A percentile compares a stretch with the other conserved stretches of the same genome.
phyloP scores from a whole-genome alignment of 1,140 invertebrate species.

The Phymorhynchus buccinoides region DNA sequence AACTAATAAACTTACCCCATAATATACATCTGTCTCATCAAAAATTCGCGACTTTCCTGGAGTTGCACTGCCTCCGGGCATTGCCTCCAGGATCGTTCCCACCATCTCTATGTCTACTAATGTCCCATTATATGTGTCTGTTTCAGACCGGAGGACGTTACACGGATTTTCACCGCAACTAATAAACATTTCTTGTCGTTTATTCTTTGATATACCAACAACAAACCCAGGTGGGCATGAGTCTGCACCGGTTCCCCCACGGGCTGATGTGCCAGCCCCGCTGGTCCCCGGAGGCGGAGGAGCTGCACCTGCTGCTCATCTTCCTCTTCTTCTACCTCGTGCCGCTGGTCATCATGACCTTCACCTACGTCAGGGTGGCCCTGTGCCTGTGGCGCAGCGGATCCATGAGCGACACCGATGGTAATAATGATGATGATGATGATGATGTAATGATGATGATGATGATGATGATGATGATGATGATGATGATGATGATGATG shows the following conservation, averaged over 20 bases:
- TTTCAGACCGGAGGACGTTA: too few species aligned
- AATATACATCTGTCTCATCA: too few species aligned
- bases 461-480: too few species aligned
- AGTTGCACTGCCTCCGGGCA: too few species aligned
- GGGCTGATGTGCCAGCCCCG: slow-evolving; percentile 41
- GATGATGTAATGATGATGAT: not conserved
- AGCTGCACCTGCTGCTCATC: slow-evolving; percentile 80
- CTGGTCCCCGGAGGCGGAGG: slow-evolving; percentile 57
- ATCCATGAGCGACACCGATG: slow-evolving; percentile 39
- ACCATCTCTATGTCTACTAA: too few species aligned
- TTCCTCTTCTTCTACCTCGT: slow-evolving; percentile 83
- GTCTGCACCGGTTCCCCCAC: not conserved
- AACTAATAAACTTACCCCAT: too few species aligned
- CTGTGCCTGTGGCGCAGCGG: slow-evolving; percentile 82
- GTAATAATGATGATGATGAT: slow-evolving; percentile 7
- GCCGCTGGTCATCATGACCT: slow-evolving; percentile 86
- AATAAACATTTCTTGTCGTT: too few species aligned
- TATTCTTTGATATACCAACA: too few species aligned
- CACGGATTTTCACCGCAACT: too few species aligned
- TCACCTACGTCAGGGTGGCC: slow-evolving; percentile 88
- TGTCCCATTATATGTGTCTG: too few species aligned
- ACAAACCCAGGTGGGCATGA: slow-evolving; percentile 33
- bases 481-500: not conserved
- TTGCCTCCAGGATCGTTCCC: too few species aligned
- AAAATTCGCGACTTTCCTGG: too few species aligned